These are phyloP conservation scores for Epinotia bilunana DNA, from an alignment of 2,888 invertebrate species.

Conservation along the genomic window DNA sequence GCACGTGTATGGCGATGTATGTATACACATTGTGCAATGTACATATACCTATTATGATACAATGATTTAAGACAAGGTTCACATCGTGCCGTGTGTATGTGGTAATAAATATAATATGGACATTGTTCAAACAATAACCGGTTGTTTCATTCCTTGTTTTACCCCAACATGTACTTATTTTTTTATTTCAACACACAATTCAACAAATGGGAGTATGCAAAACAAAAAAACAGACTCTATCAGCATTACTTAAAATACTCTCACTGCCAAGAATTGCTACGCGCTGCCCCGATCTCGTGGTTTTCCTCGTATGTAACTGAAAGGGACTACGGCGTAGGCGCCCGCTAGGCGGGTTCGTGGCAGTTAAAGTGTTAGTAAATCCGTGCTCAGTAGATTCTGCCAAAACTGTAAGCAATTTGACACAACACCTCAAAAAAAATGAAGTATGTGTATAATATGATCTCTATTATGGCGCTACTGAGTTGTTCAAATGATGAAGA, in stretches of 20 bases:
- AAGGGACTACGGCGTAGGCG: too few species aligned
- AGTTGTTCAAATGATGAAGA: too few species aligned
- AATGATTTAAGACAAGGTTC: constrained; percentile 94
- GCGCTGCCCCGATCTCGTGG: too few species aligned
- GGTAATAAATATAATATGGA: constrained; percentile 94
- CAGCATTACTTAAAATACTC: too few species aligned
- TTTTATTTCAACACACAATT: background rate
- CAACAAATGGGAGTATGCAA: too few species aligned
- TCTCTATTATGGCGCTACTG: too few species aligned
- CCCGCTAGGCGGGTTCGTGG: too few species aligned
- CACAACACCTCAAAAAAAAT: too few species aligned
- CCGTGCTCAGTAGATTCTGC: background rate
- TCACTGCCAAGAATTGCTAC: too few species aligned
- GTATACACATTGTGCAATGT: constrained; percentile 89
- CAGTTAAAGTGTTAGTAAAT: too few species aligned
- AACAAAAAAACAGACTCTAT: too few species aligned
- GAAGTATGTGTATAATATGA: background rate
- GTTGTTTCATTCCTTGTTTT: constrained; percentile 75
- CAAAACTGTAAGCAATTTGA: background rate
- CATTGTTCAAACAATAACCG: constrained; percentile 91
- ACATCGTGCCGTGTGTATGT: constrained; percentile 96
- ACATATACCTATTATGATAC: constrained; percentile 89
- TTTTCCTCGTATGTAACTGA: too few species aligned
- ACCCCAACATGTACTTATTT: background rate
- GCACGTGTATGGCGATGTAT: constrained; percentile 88